Evolutionary conservation across 2,888 invertebrate genomes (phyloP).

Genomic region (Monoplex corrugatus): DNA sequence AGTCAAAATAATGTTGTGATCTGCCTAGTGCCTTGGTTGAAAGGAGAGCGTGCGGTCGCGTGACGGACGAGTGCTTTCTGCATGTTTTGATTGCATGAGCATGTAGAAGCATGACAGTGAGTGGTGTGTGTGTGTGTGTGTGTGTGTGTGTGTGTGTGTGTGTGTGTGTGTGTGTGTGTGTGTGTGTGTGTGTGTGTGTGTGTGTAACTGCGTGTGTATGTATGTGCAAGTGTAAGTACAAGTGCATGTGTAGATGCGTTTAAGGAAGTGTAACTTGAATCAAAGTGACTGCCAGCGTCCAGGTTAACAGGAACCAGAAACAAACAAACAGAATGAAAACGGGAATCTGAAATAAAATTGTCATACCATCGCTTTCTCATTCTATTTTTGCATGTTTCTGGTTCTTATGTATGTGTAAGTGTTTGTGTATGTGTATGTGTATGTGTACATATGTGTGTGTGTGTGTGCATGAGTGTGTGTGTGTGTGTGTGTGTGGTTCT

Average conservation of each 20-base stretch:
- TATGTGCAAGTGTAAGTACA: no score
- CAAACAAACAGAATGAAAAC: no score
- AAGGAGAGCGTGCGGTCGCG: background rate
- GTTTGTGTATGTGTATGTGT: background rate
- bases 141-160: background rate
- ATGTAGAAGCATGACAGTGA: background rate
- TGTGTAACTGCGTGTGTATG: constrained; percentile 12
- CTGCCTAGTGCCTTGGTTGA: no score
- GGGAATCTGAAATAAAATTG: no score
- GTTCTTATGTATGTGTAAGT: constrained; percentile 22
- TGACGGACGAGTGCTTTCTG: background rate
- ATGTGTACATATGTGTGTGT: background rate
- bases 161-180: background rate
- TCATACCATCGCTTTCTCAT: no score
- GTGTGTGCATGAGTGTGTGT: background rate
- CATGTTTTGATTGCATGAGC: background rate
- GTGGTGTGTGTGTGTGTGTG: background rate
- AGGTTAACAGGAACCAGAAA: no score
- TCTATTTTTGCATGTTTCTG: no score
- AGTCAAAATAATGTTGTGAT: no score
- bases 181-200: constrained; percentile 1
- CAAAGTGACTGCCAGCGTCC: no score
- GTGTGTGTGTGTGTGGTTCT: background rate
- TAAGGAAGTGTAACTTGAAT: no score
- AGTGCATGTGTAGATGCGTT: no score